Percentiles rank a stretch among this genome's conserved stretches.
These are phyloP conservation scores for Alauda arvensis DNA, from an alignment of 2,797 vertebrate species.

Conservation along the genomic window DNA sequence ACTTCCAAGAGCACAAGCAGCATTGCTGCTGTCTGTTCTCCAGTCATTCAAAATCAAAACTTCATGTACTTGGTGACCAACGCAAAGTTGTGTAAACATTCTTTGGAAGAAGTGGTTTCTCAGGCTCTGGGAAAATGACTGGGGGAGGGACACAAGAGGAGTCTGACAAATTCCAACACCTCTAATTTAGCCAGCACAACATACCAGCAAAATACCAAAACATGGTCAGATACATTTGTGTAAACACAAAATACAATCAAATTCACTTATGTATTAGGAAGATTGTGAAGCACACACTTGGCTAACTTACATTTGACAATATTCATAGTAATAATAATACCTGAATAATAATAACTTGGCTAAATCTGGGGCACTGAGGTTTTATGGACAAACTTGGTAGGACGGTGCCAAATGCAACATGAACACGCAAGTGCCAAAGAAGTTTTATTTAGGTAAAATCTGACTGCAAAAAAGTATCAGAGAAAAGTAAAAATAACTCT, in stretches of 20 bases:
- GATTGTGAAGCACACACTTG: not conserved
- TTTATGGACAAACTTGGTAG: conserved; percentile 20
- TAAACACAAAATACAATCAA: not conserved
- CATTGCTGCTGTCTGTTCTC: not conserved
- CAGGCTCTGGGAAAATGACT: conserved; percentile 31
- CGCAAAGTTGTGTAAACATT: conserved; percentile 33
- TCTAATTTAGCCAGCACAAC: conserved; percentile 1
- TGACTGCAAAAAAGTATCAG: not conserved
- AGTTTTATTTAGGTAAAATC: conserved; percentile 38
- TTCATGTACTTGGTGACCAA: conserved; percentile 8
- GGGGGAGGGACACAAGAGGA: not conserved
- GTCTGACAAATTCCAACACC: conserved; percentile 38
- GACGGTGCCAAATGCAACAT: conserved; percentile 40
- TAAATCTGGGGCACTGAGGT: conserved; percentile 4
- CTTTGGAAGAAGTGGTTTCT: conserved; percentile 24
- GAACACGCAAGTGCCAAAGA: conserved; percentile 12
- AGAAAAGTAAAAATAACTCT: not conserved
- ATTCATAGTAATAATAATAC: conserved; percentile 46
- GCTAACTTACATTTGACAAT: conserved; percentile 22
- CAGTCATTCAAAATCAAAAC: not conserved
- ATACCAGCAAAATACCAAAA: conserved; percentile 4
- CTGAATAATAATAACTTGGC: conserved; percentile 46
- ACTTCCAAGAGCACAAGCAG: not conserved
- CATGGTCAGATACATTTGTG: not conserved
- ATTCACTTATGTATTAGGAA: not conserved